These are phyloP conservation scores for Hippocampus zosterae DNA, from an alignment of 2,113 vertebrate species.

Conservation along the genomic window DNA sequence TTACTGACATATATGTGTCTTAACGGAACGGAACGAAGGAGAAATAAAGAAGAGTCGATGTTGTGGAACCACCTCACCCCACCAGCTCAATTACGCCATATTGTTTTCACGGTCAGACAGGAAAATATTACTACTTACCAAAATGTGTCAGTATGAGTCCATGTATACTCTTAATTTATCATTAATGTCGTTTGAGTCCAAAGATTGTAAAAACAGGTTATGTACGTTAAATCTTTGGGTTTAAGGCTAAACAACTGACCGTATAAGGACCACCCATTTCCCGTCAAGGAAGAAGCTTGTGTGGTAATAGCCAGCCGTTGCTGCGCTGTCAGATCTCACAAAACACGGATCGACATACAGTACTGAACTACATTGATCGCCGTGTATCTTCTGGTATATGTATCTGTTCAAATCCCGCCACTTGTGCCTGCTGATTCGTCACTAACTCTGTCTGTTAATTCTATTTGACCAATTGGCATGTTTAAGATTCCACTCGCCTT, in stretches of 20 bases:
- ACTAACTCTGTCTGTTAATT: constrained; percentile 12
- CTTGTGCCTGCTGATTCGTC: constrained; percentile 2
- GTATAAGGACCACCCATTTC: constrained; percentile 40
- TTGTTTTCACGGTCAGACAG: constrained; percentile 5
- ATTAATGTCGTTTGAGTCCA: not conserved
- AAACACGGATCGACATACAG: not conserved
- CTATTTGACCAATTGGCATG: constrained; percentile 1
- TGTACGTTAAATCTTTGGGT: too few relatives aligned
- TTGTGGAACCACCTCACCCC: constrained; percentile 1
- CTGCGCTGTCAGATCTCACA: not conserved
- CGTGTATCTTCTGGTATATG: accelerated
- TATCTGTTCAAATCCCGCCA: not conserved
- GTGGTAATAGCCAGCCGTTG: not conserved
- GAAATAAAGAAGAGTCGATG: not conserved
- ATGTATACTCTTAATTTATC: not conserved
- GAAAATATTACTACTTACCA: constrained; percentile 24
- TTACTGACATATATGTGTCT: not conserved
- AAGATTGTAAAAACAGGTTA: not conserved
- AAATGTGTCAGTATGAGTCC: not conserved
- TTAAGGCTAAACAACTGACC: not conserved
- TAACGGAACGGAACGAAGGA: not conserved
- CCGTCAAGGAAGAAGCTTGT: constrained; percentile 31
- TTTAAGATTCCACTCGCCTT: not conserved
- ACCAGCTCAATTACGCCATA: constrained; percentile 6
- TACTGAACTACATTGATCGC: too few relatives aligned